A percentile compares a stretch with the other conserved stretches of the same genome.
Evolutionary conservation across 1,140 invertebrate genomes (phyloP).

Genomic region (Magallana gigas): DNA sequence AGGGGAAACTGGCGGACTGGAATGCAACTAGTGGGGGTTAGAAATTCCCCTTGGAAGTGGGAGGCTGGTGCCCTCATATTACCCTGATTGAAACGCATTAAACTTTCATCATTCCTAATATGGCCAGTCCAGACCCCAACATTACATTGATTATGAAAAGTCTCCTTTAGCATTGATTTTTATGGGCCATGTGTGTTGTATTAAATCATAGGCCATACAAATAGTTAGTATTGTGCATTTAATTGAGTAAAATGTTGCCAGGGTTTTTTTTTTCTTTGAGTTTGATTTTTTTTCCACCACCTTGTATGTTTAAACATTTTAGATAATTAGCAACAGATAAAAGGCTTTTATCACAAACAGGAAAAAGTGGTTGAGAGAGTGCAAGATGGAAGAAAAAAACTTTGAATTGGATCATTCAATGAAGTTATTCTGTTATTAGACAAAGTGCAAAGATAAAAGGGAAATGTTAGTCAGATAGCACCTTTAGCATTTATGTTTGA

Average conservation of each 20-base stretch:
- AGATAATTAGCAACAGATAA: conserved; percentile 11
- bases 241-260: background rate
- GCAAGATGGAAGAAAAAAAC: background rate
- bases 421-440: background rate
- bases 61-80: background rate
- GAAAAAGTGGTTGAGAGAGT: background rate
- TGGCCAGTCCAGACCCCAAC: background rate
- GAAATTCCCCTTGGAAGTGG: background rate
- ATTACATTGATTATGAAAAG: conserved; percentile 17
- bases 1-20: conserved; percentile 7
- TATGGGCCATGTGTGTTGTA: conserved; percentile 19
- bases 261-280: background rate
- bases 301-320: conserved; percentile 4
- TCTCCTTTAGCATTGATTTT: conserved; percentile 30
- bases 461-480: background rate
- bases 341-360: background rate
- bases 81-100: conserved; percentile 11
- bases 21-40: conserved; percentile 2
- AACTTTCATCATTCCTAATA: conserved; percentile 33
- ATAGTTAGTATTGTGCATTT: conserved; percentile 28
- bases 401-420: background rate
- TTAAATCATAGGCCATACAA: conserved; percentile 10
- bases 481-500: background rate
- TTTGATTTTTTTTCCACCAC: background rate
- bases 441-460: background rate